Evolutionary conservation across 2,888 invertebrate genomes (phyloP).

Genomic region (Nasonovia ribisnigri): DNA sequence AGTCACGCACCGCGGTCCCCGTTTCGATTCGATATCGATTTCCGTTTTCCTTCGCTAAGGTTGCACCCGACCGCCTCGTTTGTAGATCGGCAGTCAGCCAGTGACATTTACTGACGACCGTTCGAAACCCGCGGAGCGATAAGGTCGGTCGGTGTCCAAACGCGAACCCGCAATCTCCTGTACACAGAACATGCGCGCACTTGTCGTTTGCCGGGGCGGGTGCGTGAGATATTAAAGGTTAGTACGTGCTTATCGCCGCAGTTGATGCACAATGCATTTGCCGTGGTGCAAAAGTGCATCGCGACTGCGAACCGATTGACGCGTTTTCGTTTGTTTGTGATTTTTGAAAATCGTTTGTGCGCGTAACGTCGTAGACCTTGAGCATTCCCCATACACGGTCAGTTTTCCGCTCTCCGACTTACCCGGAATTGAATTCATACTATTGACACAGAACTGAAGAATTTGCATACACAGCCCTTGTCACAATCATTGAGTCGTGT

Average conservation of each 20-base stretch:
- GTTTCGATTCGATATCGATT: neutral
- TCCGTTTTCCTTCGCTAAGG: neutral
- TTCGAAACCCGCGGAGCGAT: neutral
- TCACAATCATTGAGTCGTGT: neutral
- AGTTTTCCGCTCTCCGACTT: neutral
- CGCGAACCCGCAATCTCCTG: neutral
- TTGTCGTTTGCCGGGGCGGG: neutral
- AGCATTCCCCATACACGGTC: neutral
- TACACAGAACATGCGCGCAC: neutral
- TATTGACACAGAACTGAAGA: neutral
- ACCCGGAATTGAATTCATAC: neutral
- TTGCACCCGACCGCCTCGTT: neutral
- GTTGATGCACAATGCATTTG: neutral
- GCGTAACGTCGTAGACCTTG: neutral
- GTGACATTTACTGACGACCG: neutral
- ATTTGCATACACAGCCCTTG: neutral
- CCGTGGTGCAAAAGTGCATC: neutral
- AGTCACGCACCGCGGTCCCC: neutral
- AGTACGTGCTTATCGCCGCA: neutral
- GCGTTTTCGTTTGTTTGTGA: neutral
- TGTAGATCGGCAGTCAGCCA: neutral
- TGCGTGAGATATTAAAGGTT: neutral
- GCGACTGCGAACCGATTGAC: neutral
- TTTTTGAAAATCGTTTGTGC: neutral
- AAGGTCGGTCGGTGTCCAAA: neutral